Evolutionary conservation across 2,888 invertebrate species (phyloP), one percentile per base, ranked within the genome.

Genomic region (Peribatodes rhomboidaria): DNA sequence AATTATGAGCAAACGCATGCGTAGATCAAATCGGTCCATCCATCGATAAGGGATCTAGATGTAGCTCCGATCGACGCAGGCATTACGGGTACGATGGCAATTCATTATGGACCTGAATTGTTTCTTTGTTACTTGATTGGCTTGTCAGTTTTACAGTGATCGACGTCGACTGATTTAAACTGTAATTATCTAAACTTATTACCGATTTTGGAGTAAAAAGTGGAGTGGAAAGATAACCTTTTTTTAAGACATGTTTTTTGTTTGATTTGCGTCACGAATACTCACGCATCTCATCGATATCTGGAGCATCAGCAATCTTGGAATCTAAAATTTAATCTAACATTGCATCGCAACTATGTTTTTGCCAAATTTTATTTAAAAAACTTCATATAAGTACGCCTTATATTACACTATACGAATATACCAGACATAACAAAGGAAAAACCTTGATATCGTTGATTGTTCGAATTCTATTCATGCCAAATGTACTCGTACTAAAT

Each of bases 1-100:
- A 92, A 91, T 92, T 92, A 92, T 90, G 90, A 86, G 80, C 84
- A 84, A 85, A 88, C 87, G 87, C 86, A 88, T 90, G 87, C 90
- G 91, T 91, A 91, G 90, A 92, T 92, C 92, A 91, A 90, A 92
- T 90, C 90, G 81, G 85, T 84, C 86, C 86, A 85, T 86, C 87
- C 88, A 87, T 90, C 90, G 92, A 91, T 89, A 87, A 86, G 83
- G 85, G 86, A 84, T 84, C 84, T 83, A 82, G 82, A 77, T 75
- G 80, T 78, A 80, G 81, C 83, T 82, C 72, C 77, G 79, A 81
- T 85, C 81, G 54, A 22, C 54, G 76, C 79, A 77, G 76, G 74
- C 79, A 81, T 84, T 86, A 83, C 84, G 82, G 83, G 76, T 82
- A 75, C 72, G 78, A 84, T 79, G 75, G 83, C 81, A 77, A 84